Evolutionary conservation across 2,888 invertebrate genomes (phyloP), one percentile per base, ranked within the genome.

Genomic region (Cantharis flavilabris): DNA sequence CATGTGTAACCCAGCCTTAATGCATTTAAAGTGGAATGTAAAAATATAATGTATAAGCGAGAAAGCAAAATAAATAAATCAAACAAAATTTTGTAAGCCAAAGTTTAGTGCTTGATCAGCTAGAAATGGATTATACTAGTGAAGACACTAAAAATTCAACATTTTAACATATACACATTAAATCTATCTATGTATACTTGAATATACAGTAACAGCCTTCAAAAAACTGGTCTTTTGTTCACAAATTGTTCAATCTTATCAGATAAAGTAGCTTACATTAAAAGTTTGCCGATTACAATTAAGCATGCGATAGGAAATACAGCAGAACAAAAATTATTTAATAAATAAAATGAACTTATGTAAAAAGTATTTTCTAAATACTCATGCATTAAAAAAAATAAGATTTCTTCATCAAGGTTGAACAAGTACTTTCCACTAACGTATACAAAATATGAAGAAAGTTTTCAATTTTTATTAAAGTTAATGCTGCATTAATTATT

Each of bases 181-280:
- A 70, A 70, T 72, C 72, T 70, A 71, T 30, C 72, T 49, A 70
- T 73, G 71, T 70, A 71, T 72, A 71, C 65, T n/a, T 67, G 26
- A 67, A 67, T 67, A 69, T 62, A 72, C 69, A 81, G 75, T 82
- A 83, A 83, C 82, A 83, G 83, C 83, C 82, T 83, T 82, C 72
- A 80, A 71, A 79, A 81, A 79, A 81, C 81, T 83, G 81, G 83
- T 81, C 81, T 78, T 80, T 78, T 65, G 73, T 73, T 71, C 16
- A 64, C 64, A 72, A 62, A 30, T 33, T 18, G 26, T 72, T 69
- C 30, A 64, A 74, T 62, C 70, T 18, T 33, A 26, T 28, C 16
- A 16, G 16, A 28, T 65, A 72, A 72, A 72, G 26, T 67, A 67
- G 49, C 49, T n/a, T 49, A 49, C 49, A 49, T 49, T 49, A 49